Evolutionary conservation across 2,113 vertebrate species (phyloP).

Genomic region (Leucopternis melanops): DNA sequence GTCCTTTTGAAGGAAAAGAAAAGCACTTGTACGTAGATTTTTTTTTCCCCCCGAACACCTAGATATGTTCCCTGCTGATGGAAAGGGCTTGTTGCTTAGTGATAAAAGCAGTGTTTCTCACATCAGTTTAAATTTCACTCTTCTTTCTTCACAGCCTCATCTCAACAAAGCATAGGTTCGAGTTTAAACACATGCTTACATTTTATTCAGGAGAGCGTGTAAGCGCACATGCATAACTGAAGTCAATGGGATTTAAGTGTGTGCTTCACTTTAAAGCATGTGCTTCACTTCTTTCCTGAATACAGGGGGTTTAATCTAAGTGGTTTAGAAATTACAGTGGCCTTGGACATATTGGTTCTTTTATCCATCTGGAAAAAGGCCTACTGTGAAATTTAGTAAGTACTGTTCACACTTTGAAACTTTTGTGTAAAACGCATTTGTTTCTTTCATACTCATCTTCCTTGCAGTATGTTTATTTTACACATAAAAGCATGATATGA

Average conservation of each 20-base stretch:
- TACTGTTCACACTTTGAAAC: not conserved
- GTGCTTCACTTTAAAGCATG: conserved; percentile 54
- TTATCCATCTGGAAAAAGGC: conserved; percentile 22
- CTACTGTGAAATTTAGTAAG: conserved; percentile 23
- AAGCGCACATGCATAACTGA: conserved; percentile 17
- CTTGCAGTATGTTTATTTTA: not conserved
- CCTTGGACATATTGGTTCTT: conserved; percentile 15
- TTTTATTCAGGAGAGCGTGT: conserved; percentile 32
- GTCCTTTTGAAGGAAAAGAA: not conserved
- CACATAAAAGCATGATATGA: not conserved
- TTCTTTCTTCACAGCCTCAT: conserved; percentile 33
- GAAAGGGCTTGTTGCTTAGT: conserved; percentile 26
- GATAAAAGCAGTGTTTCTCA: conserved; percentile 19
- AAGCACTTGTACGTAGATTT: not conserved
- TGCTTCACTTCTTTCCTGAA: conserved; percentile 29
- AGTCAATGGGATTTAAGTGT: conserved; percentile 50
- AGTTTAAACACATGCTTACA: conserved; percentile 54
- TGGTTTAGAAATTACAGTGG: conserved; percentile 34
- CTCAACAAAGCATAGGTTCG: conserved; percentile 54
- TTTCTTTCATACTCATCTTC: not conserved
- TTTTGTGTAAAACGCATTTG: not conserved
- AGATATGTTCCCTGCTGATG: not conserved
- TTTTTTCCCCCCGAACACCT: not conserved
- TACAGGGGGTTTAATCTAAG: conserved; percentile 12
- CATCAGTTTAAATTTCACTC: conserved; percentile 42